These are phyloP conservation scores for Gnatocerus cornutus DNA, from an alignment of 2,888 invertebrate species.

Conservation along the genomic window DNA sequence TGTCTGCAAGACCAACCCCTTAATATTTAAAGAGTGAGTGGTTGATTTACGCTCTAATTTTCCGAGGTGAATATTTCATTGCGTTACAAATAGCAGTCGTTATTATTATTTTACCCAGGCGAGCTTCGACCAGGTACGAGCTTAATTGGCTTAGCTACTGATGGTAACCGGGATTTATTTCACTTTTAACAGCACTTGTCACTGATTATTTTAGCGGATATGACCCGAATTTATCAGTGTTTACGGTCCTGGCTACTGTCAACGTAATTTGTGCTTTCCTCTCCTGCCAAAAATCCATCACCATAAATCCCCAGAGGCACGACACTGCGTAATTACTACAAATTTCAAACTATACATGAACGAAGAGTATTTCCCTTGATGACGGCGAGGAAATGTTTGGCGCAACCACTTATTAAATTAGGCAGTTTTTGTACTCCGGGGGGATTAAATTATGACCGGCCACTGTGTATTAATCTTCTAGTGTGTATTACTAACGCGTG, in stretches of 20 bases:
- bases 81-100: slow-evolving; percentile 66
- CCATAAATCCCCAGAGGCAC: slow-evolving; percentile 45
- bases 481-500: slow-evolving; percentile 35
- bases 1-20: slow-evolving; percentile 54
- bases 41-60: slow-evolving; percentile 63
- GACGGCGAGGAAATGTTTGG: slow-evolving; percentile 10
- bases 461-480: slow-evolving; percentile 35
- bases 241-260: slow-evolving; percentile 55
- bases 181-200: slow-evolving; percentile 65
- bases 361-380: slow-evolving; percentile 29
- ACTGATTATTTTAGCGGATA: slow-evolving; percentile 65
- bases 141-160: slow-evolving; percentile 67
- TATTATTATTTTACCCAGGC: slow-evolving; percentile 66
- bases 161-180: slow-evolving; percentile 66
- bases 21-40: slow-evolving; percentile 58
- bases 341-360: slow-evolving; percentile 32
- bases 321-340: slow-evolving; percentile 47
- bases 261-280: slow-evolving; percentile 54
- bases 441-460: slow-evolving; percentile 39
- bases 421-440: slow-evolving; percentile 28
- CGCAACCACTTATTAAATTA: slow-evolving; percentile 40
- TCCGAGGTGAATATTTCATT: slow-evolving; percentile 66
- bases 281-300: slow-evolving; percentile 49
- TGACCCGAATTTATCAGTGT: slow-evolving; percentile 62
- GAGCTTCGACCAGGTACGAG: slow-evolving; percentile 62